phyloP scores from a whole-genome alignment of 2,888 invertebrate species.

The Malacosoma neustria region DNA sequence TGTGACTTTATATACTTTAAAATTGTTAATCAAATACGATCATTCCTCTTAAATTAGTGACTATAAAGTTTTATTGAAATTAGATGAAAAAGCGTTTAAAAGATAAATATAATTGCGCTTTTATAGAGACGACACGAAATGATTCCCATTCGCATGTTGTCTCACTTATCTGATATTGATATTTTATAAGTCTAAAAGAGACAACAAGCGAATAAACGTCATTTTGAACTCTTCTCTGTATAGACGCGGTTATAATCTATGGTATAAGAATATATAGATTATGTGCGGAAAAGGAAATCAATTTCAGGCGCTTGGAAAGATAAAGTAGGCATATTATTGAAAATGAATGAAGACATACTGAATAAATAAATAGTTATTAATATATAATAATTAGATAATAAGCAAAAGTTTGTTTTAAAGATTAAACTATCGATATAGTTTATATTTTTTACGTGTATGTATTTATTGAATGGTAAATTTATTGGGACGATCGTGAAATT shows the following conservation, averaged over 20 bases:
- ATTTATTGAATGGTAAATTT: slow-evolving; percentile 75
- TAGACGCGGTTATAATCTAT: slow-evolving; percentile 28
- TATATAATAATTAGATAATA: slow-evolving; percentile 62
- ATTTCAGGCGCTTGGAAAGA: slow-evolving; percentile 71
- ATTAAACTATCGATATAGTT: slow-evolving; percentile 76
- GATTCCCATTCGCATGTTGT: not conserved
- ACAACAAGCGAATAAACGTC: not conserved
- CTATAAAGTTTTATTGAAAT: slow-evolving; percentile 54
- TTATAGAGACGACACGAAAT: not conserved
- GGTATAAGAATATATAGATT: slow-evolving; percentile 57
- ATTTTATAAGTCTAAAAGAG: not conserved
- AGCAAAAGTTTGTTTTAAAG: slow-evolving; percentile 72
- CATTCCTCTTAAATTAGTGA: slow-evolving; percentile 43
- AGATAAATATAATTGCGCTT: slow-evolving; percentile 34
- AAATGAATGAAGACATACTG: slow-evolving; percentile 70
- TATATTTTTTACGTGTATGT: slow-evolving; percentile 76
- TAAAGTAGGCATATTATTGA: slow-evolving; percentile 73
- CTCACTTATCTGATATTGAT: not conserved
- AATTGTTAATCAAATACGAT: slow-evolving; percentile 10
- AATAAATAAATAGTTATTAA: slow-evolving; percentile 70
- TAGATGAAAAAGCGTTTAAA: slow-evolving; percentile 42
- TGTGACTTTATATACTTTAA: slow-evolving; percentile 45
- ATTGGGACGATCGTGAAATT: slow-evolving; percentile 72
- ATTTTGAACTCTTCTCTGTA: not conserved
- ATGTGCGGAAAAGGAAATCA: slow-evolving; percentile 38